These are phyloP conservation scores for Elegia similella DNA, from an alignment of 2,888 invertebrate species.

Conservation along the genomic window DNA sequence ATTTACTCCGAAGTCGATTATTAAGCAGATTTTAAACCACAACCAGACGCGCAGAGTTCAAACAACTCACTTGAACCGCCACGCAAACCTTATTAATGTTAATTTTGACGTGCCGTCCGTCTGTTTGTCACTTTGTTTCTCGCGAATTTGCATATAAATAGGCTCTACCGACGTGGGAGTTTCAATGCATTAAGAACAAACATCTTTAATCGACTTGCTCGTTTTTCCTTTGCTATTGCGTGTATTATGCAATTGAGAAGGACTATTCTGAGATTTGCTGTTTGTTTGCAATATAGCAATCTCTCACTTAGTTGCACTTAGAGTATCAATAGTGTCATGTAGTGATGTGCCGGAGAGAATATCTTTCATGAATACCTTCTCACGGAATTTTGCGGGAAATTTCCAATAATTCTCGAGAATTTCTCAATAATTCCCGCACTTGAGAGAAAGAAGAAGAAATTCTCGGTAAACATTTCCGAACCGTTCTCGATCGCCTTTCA, in stretches of 20 bases:
- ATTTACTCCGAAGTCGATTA: too few species aligned
- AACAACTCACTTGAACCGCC: slow-evolving; percentile 1
- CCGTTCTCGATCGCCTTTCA: too few species aligned
- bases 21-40: background rate
- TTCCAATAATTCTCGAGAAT: too few species aligned
- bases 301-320: too few species aligned
- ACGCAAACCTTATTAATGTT: slow-evolving; percentile 37
- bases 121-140: slow-evolving; percentile 37
- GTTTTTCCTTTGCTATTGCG: slow-evolving; percentile 9
- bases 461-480: too few species aligned
- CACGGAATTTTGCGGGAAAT: too few species aligned
- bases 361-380: too few species aligned
- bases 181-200: slow-evolving; percentile 20
- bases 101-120: slow-evolving; percentile 40
- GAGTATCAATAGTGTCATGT: too few species aligned
- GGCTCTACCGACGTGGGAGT: slow-evolving; percentile 24
- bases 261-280: background rate
- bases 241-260: slow-evolving; percentile 4
- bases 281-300: too few species aligned
- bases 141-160: slow-evolving; percentile 46
- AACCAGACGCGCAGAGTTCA: background rate
- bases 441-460: too few species aligned
- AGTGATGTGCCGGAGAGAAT: too few species aligned
- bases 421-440: too few species aligned
- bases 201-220: slow-evolving; percentile 4